Conservation (phyloP, 2,113 vertebrate genomes). For the Notothenia rossii region DNA sequence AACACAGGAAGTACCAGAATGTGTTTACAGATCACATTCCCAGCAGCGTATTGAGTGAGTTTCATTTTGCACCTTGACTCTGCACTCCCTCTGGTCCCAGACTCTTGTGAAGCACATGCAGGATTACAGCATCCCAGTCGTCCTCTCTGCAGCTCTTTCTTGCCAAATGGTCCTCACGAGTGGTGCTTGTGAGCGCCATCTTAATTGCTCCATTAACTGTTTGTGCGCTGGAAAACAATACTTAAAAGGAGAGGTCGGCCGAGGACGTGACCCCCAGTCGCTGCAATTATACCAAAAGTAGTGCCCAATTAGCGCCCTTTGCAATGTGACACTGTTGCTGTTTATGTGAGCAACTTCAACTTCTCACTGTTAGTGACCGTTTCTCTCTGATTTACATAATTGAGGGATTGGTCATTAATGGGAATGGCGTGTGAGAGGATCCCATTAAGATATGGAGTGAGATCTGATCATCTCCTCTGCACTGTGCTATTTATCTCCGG, state of each 20-base stretch:
- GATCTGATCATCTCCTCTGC: slow-evolving; percentile 78
- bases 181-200: slow-evolving; percentile 69
- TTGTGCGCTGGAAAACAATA: slow-evolving; percentile 82
- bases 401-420: slow-evolving; percentile 82
- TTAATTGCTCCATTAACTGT: slow-evolving; percentile 83
- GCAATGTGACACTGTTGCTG: slow-evolving; percentile 81
- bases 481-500: slow-evolving; percentile 72
- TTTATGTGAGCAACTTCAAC: slow-evolving; percentile 80
- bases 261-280: slow-evolving; percentile 75
- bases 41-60: neutral
- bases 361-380: slow-evolving; percentile 74
- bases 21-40: neutral
- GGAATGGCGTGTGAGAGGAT: slow-evolving; percentile 79
- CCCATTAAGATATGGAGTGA: slow-evolving; percentile 84
- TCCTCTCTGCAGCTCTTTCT: slow-evolving; percentile 49
- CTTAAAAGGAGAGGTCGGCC: slow-evolving; percentile 78
- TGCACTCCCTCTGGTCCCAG: slow-evolving; percentile 17
- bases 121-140: slow-evolving; percentile 36
- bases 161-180: slow-evolving; percentile 70
- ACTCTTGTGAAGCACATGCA: slow-evolving; percentile 31
- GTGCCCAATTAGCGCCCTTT: slow-evolving; percentile 82
- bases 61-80: slow-evolving; percentile 26
- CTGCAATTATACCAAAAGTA: slow-evolving; percentile 84
- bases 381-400: slow-evolving; percentile 83
- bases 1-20: neutral